Conservation (phyloP, 2,797 vertebrate species). For the Taeniopygia guttata region DNA sequence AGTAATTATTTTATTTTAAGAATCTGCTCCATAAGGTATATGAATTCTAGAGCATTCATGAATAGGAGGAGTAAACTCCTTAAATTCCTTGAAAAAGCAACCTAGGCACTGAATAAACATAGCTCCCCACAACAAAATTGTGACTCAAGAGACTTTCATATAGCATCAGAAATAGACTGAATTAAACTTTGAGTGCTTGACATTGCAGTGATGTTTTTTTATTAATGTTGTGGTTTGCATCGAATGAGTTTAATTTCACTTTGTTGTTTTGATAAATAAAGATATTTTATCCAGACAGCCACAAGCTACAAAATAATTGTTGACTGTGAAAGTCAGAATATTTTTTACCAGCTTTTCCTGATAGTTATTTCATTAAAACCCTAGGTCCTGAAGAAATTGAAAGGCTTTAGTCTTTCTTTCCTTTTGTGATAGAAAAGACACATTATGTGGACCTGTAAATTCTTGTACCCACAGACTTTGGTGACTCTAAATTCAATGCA, state of each 20-base stretch:
- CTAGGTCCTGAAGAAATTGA: not conserved
- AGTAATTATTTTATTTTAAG: not conserved
- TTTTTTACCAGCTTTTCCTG: slow-evolving; percentile 20
- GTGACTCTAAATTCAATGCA: not conserved
- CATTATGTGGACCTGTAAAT: not conserved
- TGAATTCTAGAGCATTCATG: not conserved
- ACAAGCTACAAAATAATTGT: slow-evolving; percentile 36
- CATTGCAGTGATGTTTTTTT: not conserved
- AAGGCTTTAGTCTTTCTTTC: not conserved
- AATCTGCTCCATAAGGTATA: not conserved
- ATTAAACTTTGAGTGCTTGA: not conserved
- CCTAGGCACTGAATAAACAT: not conserved
- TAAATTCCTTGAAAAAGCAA: not conserved
- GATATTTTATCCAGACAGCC: slow-evolving; percentile 2
- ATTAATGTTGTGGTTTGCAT: slow-evolving; percentile 20
- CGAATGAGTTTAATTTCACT: slow-evolving; percentile 38
- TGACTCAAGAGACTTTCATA: not conserved
- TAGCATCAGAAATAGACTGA: not conserved
- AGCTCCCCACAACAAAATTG: not conserved
- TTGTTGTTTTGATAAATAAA: slow-evolving; percentile 33
- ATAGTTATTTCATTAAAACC: slow-evolving; percentile 13
- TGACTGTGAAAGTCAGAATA: not conserved
- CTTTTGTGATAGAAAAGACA: not conserved
- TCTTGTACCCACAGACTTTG: not conserved
- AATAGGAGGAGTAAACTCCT: not conserved